phyloP scores from a whole-genome alignment of 1,140 invertebrate genomes.

The Trachymyrmex septentrionalis region DNA sequence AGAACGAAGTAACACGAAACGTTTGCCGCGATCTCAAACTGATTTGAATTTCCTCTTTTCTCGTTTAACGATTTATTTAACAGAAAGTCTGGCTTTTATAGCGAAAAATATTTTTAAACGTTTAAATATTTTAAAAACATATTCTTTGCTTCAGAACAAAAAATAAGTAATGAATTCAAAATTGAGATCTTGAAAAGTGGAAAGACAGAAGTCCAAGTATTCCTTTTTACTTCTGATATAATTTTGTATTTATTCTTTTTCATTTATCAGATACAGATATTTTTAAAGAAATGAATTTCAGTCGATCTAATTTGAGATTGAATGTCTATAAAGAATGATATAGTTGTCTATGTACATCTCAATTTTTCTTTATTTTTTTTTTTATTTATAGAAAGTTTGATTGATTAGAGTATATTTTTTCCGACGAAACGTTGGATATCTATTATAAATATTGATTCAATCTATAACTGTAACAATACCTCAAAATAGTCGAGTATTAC shows the following conservation, averaged over 20 bases:
- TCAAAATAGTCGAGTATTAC: too few species aligned
- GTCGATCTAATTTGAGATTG: neutral
- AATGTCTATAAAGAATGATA: neutral
- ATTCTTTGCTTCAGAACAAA: conserved; percentile 18
- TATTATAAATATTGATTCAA: neutral
- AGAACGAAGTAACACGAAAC: conserved; percentile 24
- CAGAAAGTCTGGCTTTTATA: conserved; percentile 24
- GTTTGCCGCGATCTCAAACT: conserved; percentile 39
- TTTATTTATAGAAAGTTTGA: neutral
- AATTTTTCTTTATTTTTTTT: neutral
- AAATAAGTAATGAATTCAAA: conserved; percentile 19
- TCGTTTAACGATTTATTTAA: conserved; percentile 57
- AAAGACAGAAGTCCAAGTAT: neutral
- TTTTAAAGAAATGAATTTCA: neutral
- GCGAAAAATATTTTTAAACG: conserved; percentile 13
- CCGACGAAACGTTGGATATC: neutral
- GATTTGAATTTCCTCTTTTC: conserved; percentile 58
- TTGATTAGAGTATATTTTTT: conserved; percentile 3
- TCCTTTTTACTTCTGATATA: neutral
- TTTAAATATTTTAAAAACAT: too few species aligned
- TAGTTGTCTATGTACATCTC: neutral
- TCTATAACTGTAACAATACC: too few species aligned
- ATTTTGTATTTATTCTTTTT: conserved; percentile 4
- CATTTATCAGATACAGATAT: neutral
- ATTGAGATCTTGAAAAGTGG: neutral